Base-by-base conservation (phyloP, 2,888 invertebrate species). In the Limenitis camilla region DNA sequence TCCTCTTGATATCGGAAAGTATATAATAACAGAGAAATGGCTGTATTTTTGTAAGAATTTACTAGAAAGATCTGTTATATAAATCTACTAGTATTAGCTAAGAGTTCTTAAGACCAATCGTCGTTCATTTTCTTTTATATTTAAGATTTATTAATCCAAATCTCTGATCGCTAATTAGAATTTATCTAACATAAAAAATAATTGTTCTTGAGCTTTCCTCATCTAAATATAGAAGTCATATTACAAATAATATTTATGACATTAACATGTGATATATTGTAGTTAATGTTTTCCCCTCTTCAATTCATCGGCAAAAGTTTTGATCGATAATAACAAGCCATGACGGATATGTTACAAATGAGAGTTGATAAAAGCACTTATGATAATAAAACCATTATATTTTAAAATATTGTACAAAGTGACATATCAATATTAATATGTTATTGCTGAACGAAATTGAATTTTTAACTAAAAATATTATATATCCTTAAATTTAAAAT, bases 321-420 rank as follows among this genome's bases (percentile, higher is more conserved):
- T 74, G 76, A 76, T 74, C 67, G 74, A 76, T 74, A 73, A 76
- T 74, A 63, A 55, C 39, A 32, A 40, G 11, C 29, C 6, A 38
- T 44, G 6, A 44, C 10, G 5, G 33, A 10, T 27, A 32, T 19
- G 51, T 40, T 40, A 40, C 40, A 10, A 41, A 28, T 28, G 6
- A 29, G 33, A 44, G 32, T 44, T 33, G 7, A 35, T 7, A 28
- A 31, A 38, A 48, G 40, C 33, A 46, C 45, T 46, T 33, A 11
- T 36, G 45, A 49, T 53, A 53, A 46, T 38, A 31, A 11, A 19
- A 43, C 44, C 40, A 40, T 11, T 6, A 8, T 19, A 47, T 32
- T 40, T 42, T 10, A 42, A 42, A 7, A 10, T 10, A 36, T 36
- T 35, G 5, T 35, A 35, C n/a, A 10, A 10, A 9, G 10, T 10